A percentile compares a stretch with the other conserved stretches of the same genome.
Evolutionary conservation across 2,888 invertebrate genomes (phyloP).

Genomic region (Acleris emargana): DNA sequence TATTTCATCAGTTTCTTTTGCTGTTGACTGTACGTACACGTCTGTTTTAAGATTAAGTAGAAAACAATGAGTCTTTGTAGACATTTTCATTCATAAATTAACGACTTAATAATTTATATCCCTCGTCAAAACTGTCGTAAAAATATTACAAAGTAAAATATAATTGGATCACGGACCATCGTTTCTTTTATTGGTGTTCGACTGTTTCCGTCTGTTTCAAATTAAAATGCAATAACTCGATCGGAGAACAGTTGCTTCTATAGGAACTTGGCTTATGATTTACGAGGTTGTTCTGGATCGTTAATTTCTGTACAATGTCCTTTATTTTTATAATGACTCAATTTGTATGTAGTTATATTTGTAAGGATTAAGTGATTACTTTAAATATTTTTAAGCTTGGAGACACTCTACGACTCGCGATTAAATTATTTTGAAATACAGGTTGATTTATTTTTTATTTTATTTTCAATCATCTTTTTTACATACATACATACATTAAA

Average conservation of each 20-base stretch:
- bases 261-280: constrained; percentile 16
- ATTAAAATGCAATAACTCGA: constrained; percentile 34
- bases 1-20: too few relatives aligned
- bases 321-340: constrained; percentile 4
- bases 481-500: too few relatives aligned
- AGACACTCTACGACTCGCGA: too few relatives aligned
- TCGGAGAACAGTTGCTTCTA: constrained; percentile 14
- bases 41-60: too few relatives aligned
- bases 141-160: constrained; percentile 31
- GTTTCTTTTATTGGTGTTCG: constrained; percentile 15
- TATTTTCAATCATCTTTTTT: too few relatives aligned
- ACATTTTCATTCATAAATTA: constrained; percentile 11
- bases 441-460: too few relatives aligned
- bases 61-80: neutral
- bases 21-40: too few relatives aligned
- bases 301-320: constrained; percentile 17
- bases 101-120: constrained; percentile 19
- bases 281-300: constrained; percentile 22
- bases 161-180: constrained; percentile 25
- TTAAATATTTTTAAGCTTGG: too few relatives aligned
- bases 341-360: neutral
- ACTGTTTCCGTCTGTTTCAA: constrained; percentile 35
- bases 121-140: constrained; percentile 29
- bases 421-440: too few relatives aligned
- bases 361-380: neutral